Percentiles rank a stretch among this genome's conserved stretches.
Evolutionary conservation across 2,888 invertebrate species (phyloP).

Genomic region (Latheticus oryzae): DNA sequence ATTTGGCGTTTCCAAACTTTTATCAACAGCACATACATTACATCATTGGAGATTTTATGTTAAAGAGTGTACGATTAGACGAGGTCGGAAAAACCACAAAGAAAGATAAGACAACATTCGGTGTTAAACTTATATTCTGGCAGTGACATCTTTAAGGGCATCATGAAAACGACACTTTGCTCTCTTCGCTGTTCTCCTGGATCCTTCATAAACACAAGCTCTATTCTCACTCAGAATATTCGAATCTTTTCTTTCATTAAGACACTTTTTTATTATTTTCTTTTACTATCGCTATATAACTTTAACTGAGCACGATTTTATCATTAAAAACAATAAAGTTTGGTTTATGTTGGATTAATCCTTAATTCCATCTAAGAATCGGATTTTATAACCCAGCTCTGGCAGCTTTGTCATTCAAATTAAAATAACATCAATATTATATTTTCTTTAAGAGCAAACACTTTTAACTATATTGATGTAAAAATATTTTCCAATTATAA

Average conservation of each 20-base stretch:
- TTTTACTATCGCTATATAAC: constrained; percentile 24
- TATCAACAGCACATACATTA: no score
- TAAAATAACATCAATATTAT: no score
- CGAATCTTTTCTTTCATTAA: constrained; percentile 24
- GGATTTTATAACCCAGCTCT: no score
- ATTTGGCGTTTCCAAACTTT: no score
- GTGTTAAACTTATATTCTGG: constrained; percentile 30
- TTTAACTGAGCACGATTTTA: constrained; percentile 4
- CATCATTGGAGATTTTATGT: neutral
- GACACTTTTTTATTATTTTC: constrained; percentile 27
- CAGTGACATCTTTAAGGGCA: constrained; percentile 37
- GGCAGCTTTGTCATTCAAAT: no score
- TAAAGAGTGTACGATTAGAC: neutral
- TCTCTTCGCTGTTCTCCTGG: constrained; percentile 25
- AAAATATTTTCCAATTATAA: no score
- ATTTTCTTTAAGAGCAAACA: no score
- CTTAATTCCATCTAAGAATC: constrained; percentile 10
- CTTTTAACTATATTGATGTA: no score
- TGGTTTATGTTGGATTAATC: constrained; percentile 18
- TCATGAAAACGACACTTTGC: constrained; percentile 36
- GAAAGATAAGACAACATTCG: constrained; percentile 16
- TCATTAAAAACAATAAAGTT: constrained; percentile 24
- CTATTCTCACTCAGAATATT: constrained; percentile 36
- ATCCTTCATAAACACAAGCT: constrained; percentile 33
- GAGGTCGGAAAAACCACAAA: neutral